Evolutionary conservation across 2,113 vertebrate species (phyloP), one percentile per base, ranked within the genome.

Genomic region (Charina bottae): DNA sequence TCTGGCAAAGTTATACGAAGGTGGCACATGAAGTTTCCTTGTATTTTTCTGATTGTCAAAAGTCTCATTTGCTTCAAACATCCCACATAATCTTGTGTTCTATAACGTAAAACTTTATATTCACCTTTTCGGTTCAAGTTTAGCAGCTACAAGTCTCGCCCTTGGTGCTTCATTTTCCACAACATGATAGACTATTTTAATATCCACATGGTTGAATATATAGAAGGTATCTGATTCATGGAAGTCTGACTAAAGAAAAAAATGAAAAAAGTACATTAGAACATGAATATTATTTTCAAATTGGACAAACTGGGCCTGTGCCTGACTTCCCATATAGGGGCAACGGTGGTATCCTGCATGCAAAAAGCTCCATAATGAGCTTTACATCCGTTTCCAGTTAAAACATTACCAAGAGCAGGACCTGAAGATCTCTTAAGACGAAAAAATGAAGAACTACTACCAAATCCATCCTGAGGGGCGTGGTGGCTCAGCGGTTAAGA

Each of bases 191-290:
- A 95, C 95, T 93, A 99, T 99, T 93, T 96, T 98, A 95, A 99
- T 99, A 95, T 99, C 99, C 94, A 99, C 98, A 0, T 99, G 99
- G 96, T 99, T 99, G 97, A 99, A 99, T 94, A 99, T 96, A 91
- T 99, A 99, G 95, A 97, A 99, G 0, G 98, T 99, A 95, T 99
- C 98, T 95, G 98, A 98, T 93, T 98, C 98, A 94, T 98, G 98
- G 96, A 99, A 99, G 91, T 99, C 98, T 46, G 98, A 94, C 99
- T 99, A 94, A 90, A 96, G 64, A 94, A 56, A 2, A 46, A 83
- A 62, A 23, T 7, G 1, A 15, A 13, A 89, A 53, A 93, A 94
- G 92, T 91, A 58, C 90, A 26, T 13, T 21, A 78, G 53, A 55
- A 88, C 37, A 92, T 42, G 89, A 92, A 54, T 1, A 89, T 1